Evolutionary conservation across 2,888 invertebrate genomes (phyloP).

Genomic region (Dolomedes plantarius): DNA sequence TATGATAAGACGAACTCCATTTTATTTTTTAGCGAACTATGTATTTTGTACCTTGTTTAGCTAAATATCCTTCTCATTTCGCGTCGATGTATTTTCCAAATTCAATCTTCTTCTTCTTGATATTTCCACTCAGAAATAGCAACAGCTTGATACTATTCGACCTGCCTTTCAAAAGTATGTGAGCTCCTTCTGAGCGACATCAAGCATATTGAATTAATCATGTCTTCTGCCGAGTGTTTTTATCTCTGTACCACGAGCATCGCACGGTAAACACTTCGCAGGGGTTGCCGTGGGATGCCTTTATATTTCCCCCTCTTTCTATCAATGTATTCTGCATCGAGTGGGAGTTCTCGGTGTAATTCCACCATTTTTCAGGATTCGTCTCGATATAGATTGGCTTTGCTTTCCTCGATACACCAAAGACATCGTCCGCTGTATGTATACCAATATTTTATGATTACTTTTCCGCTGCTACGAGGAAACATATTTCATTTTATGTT

Average conservation of each 20-base stretch:
- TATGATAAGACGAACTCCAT: too few relatives aligned
- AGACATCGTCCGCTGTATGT: slow-evolving; percentile 21
- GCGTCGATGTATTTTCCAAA: too few relatives aligned
- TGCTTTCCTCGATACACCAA: slow-evolving; percentile 21
- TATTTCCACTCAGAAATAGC: background rate
- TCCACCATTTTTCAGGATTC: slow-evolving; percentile 47
- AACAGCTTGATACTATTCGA: background rate
- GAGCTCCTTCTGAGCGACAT: background rate
- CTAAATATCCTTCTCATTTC: too few relatives aligned
- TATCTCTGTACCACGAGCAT: slow-evolving; percentile 32
- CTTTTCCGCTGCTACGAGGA: slow-evolving; percentile 31
- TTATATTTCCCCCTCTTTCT: slow-evolving; percentile 21
- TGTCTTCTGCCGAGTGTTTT: slow-evolving; percentile 27
- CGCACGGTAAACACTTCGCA: slow-evolving; percentile 43
- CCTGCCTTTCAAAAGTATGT: background rate
- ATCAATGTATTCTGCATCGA: slow-evolving; percentile 27
- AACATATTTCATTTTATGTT: slow-evolving; percentile 49
- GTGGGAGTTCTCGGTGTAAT: slow-evolving; percentile 14
- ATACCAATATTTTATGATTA: slow-evolving; percentile 62
- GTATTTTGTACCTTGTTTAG: too few relatives aligned
- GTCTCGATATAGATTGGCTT: slow-evolving; percentile 24
- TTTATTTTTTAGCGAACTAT: too few relatives aligned
- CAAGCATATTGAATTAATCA: slow-evolving; percentile 37
- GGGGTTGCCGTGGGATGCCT: slow-evolving; percentile 1
- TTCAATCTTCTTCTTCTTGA: background rate